Evolutionary conservation across 2,797 vertebrate species (phyloP).

Genomic region (Hirundo rustica): DNA sequence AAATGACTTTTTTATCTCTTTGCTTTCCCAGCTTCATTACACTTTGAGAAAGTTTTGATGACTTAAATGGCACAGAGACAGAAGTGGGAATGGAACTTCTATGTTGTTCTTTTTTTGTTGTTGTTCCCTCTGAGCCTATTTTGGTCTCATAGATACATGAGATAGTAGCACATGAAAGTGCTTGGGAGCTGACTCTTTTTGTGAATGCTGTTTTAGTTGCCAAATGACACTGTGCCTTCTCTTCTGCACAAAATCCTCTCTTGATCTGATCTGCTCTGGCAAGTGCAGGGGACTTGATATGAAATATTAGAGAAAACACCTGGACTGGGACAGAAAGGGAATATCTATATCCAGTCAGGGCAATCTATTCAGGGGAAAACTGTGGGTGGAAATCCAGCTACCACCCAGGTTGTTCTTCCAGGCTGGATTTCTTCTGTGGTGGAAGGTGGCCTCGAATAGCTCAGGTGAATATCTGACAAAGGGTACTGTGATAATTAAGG

Average conservation of each 20-base stretch:
- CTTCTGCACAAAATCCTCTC: neutral
- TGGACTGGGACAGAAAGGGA: neutral
- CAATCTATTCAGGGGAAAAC: neutral
- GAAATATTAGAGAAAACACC: neutral
- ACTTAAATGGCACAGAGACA: neutral
- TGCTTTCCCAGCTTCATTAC: neutral
- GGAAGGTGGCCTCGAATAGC: rapidly evolving
- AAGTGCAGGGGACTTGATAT: neutral
- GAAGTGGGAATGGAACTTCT: neutral
- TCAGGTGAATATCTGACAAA: neutral
- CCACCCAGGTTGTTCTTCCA: neutral
- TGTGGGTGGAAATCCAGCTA: neutral
- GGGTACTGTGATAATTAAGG: neutral
- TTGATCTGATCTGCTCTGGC: neutral
- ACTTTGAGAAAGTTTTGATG: neutral
- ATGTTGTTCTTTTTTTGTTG: neutral
- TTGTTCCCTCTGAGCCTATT: neutral
- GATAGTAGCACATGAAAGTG: neutral
- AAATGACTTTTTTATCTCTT: neutral
- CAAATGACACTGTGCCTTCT: neutral
- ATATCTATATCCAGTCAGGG: neutral
- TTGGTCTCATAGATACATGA: neutral
- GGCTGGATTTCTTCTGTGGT: neutral
- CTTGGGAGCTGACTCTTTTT: neutral
- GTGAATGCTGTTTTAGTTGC: neutral